Conservation (phyloP, 2,888 invertebrate species). For the Apoda limacodes region DNA sequence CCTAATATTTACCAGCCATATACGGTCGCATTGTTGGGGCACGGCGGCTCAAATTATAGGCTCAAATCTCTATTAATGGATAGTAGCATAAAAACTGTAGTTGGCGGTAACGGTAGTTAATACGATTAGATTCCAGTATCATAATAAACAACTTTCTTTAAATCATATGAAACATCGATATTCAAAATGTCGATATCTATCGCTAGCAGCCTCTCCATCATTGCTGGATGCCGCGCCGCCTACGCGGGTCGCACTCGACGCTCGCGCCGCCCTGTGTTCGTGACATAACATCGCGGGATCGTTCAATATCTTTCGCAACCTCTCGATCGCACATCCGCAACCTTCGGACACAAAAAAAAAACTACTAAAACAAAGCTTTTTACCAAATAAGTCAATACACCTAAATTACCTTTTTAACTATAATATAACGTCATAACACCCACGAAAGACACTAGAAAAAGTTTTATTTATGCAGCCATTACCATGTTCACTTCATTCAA, state of each 20-base stretch:
- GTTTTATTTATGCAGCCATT: conserved; percentile 38
- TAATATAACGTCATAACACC: conserved; percentile 25
- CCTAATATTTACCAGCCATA: too few relatives aligned
- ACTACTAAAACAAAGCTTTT: background rate
- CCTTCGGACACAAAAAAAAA: conserved; percentile 31
- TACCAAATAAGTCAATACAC: conserved; percentile 6
- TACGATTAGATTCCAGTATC: too few relatives aligned
- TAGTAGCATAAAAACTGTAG: too few relatives aligned
- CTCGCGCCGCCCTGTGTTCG: conserved; percentile 51
- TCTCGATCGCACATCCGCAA: conserved; percentile 37
- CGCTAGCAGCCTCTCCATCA: too few relatives aligned
- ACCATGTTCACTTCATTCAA: conserved; percentile 35
- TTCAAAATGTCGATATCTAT: conserved; percentile 15
- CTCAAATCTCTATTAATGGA: background rate
- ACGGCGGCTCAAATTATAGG: too few relatives aligned
- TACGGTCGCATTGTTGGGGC: too few relatives aligned
- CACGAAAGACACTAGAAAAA: conserved; percentile 26
- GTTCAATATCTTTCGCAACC: conserved; percentile 61
- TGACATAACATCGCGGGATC: conserved; percentile 58
- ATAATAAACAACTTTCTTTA: too few relatives aligned
- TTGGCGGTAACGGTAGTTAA: too few relatives aligned
- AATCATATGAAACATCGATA: too few relatives aligned
- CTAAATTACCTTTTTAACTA: conserved; percentile 20
- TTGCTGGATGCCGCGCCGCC: conserved; percentile 41
- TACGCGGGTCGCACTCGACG: conserved; percentile 59